Percentiles rank a stretch among this genome's conserved stretches.
Evolutionary conservation across 2,888 invertebrate genomes (phyloP).

Genomic region (Elegia similella): DNA sequence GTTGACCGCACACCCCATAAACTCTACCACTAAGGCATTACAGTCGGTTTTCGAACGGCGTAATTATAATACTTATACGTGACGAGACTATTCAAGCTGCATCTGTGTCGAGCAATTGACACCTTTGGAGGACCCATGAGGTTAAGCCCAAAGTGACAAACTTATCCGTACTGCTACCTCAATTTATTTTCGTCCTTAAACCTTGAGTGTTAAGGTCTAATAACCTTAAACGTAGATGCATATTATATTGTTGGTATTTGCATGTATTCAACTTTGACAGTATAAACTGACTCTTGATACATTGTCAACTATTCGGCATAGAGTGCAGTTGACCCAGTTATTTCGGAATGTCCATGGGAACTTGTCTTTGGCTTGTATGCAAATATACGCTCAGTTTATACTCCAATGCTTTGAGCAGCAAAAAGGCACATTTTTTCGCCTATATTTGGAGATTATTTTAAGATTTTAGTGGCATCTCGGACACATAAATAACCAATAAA

Average conservation of each 20-base stretch:
- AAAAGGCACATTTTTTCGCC: too few species aligned
- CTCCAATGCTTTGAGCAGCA: background rate
- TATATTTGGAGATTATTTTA: too few species aligned
- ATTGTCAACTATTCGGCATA: constrained; percentile 11
- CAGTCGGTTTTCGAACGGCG: background rate
- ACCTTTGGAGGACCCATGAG: constrained; percentile 46
- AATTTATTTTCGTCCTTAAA: background rate
- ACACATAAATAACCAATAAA: too few species aligned
- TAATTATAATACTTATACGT: constrained; percentile 13
- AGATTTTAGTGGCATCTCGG: too few species aligned
- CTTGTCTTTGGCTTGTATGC: background rate
- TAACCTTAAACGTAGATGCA: background rate
- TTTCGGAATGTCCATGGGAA: constrained; percentile 1
- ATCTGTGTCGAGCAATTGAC: constrained; percentile 55
- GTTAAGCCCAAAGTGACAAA: constrained; percentile 25
- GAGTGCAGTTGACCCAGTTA: constrained; percentile 8
- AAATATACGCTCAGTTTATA: background rate
- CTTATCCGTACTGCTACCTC: background rate
- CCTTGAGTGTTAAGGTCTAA: background rate
- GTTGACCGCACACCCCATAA: background rate
- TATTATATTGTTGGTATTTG: background rate
- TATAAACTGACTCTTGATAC: constrained; percentile 11
- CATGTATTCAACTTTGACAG: constrained; percentile 11
- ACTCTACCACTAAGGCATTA: background rate
- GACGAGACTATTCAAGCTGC: constrained; percentile 19